Conservation (phyloP, 2,888 invertebrate species). For the Ypsolopha scabrella region DNA sequence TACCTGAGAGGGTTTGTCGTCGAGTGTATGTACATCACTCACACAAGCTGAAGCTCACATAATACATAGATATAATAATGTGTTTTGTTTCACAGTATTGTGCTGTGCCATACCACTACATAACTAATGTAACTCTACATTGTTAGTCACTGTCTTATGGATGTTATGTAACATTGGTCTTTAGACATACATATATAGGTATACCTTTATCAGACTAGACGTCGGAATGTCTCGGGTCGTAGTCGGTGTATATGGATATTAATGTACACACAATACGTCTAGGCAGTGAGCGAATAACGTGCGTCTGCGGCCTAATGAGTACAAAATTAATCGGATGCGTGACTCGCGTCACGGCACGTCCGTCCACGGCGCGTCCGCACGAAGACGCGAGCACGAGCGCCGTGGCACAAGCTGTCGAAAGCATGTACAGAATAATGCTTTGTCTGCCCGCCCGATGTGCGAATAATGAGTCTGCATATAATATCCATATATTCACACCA, state of each 20-base stretch:
- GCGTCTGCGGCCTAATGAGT: conserved; percentile 11
- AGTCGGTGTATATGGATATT: conserved; percentile 14
- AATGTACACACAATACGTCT: conserved; percentile 12
- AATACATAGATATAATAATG: conserved; percentile 12
- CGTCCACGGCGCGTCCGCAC: conserved; percentile 13
- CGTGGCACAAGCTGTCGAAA: not conserved
- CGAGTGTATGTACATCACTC: conserved; percentile 24
- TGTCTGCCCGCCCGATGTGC: not conserved
- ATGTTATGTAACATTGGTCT: too few relatives aligned
- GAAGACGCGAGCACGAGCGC: conserved; percentile 9
- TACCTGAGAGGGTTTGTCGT: conserved; percentile 15
- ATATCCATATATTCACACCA: too few relatives aligned
- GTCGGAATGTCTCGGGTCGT: conserved; percentile 14
- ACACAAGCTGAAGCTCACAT: conserved; percentile 17
- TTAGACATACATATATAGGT: conserved; percentile 24
- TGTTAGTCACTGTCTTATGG: conserved; percentile 23
- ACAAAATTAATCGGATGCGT: conserved; percentile 40
- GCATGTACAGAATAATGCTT: not conserved
- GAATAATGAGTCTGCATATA: too few relatives aligned
- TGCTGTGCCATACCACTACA: conserved; percentile 9
- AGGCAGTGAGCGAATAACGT: conserved; percentile 13
- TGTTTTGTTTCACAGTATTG: conserved; percentile 15
- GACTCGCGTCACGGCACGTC: conserved; percentile 14
- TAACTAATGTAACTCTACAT: conserved; percentile 23
- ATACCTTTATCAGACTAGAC: conserved; percentile 21